Evolutionary conservation across 2,888 invertebrate species (phyloP), one percentile per base, ranked within the genome.

Genomic region (Andricus quercusramuli): DNA sequence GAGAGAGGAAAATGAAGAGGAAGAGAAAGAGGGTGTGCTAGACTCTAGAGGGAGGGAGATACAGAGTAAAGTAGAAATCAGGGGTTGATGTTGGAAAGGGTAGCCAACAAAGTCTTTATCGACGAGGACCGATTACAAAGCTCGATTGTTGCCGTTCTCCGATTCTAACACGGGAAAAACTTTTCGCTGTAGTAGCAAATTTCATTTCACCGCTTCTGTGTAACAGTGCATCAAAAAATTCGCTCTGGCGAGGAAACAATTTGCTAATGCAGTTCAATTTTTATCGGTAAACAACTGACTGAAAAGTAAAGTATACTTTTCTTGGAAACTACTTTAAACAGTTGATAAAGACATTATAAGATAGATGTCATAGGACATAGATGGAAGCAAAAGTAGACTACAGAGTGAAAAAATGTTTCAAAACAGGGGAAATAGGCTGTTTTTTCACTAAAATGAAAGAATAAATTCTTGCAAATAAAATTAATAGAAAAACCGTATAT

Each of bases 71-170:
- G 70, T 74, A 74, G 70, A 74, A 74, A 74, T 74, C 70, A 74
- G 70, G 70, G 70, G 70, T 44, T 68, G 79, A 79, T 81, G 83
- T 80, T 80, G 82, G 84, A 84, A 88, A 86, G 88, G 88, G 88
- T 84, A 84, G 85, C 86, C 86, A 86, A 88, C 90, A 88, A 88
- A 88, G 89, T 89, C 90, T 90, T 89, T 90, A 87, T 89, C 88
- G 90, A 88, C 85, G 87, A 88, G 89, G 85, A 87, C 85, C 87
- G 88, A 88, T 89, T 88, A 89, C 89, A 90, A 90, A 87, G 89
- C 88, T 84, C 88, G 87, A 89, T 88, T 88, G 88, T 87, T 85
- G 82, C 89, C 84, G 85, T 90, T 89, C 87, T 88, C 82, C 84
- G 80, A 74, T 74, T 74, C 70, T 74, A 74, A 74, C 70, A 56